These are phyloP conservation scores for Colostygia pectinataria DNA, from an alignment of 2,888 invertebrate species.

Conservation along the genomic window DNA sequence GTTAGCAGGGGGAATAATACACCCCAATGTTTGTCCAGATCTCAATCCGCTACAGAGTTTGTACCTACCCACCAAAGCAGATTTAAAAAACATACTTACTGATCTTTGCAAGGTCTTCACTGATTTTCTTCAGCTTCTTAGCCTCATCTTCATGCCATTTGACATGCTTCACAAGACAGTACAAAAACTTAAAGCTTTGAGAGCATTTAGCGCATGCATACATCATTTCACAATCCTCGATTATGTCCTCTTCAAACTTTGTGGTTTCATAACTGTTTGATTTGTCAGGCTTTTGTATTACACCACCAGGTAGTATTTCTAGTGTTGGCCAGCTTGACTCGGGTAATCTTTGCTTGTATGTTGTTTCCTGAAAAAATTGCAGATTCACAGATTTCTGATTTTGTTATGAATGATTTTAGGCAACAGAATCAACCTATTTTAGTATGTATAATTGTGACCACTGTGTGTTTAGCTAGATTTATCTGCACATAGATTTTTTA, in stretches of 20 bases:
- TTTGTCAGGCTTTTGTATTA: constrained; percentile 62
- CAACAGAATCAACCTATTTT: too few relatives aligned
- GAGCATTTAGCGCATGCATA: constrained; percentile 74
- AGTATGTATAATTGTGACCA: too few relatives aligned
- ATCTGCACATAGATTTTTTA: too few relatives aligned
- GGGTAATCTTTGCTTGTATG: constrained; percentile 36
- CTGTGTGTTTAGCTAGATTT: too few relatives aligned
- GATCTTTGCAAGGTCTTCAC: constrained; percentile 7
- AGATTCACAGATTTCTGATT: too few relatives aligned
- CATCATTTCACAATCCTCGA: constrained; percentile 51
- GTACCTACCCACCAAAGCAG: too few relatives aligned
- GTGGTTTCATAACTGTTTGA: constrained; percentile 32
- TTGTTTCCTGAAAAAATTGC: constrained; percentile 32
- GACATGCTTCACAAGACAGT: constrained; percentile 67
- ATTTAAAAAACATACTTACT: neutral
- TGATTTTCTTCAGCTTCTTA: constrained; percentile 44
- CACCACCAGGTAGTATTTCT: constrained; percentile 72
- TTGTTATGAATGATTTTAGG: too few relatives aligned
- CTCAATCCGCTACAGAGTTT: too few relatives aligned
- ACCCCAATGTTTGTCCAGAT: too few relatives aligned
- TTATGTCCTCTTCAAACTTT: constrained; percentile 23
- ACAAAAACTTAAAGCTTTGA: constrained; percentile 61
- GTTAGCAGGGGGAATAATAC: too few relatives aligned
- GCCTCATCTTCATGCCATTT: constrained; percentile 63
- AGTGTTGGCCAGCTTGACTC: constrained; percentile 68